Evolutionary conservation across 1,140 invertebrate genomes (phyloP).

Genomic region (Eumaeus atala): DNA sequence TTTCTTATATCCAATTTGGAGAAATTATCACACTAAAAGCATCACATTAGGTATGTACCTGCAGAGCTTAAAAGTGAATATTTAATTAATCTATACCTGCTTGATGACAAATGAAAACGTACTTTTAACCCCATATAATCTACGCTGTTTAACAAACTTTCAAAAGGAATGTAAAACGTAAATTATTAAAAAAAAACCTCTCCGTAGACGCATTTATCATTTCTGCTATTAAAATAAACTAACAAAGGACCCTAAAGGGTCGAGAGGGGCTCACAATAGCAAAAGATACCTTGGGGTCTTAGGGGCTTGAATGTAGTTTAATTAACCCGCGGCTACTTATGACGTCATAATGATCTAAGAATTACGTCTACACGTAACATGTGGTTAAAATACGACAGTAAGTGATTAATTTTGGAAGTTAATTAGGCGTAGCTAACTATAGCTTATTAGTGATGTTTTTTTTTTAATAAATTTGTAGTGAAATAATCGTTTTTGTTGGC

Average conservation of each 20-base stretch:
- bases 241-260: constrained; percentile 62
- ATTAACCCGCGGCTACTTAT: constrained; percentile 57
- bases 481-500: background rate
- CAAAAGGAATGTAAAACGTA: constrained; percentile 29
- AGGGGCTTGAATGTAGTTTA: constrained; percentile 56
- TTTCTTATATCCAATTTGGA: too few species aligned
- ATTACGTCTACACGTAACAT: constrained; percentile 28
- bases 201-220: constrained; percentile 64
- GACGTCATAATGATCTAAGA: constrained; percentile 36
- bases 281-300: constrained; percentile 63
- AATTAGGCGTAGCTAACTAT: constrained; percentile 3
- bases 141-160: too few species aligned
- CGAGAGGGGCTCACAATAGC: constrained; percentile 60
- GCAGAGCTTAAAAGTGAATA: too few species aligned
- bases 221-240: constrained; percentile 66
- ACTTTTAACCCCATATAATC: too few species aligned
- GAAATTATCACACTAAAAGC: too few species aligned
- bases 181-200: constrained; percentile 38
- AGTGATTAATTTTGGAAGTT: constrained; percentile 27
- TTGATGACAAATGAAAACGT: too few species aligned
- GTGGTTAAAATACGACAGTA: constrained; percentile 18
- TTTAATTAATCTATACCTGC: too few species aligned
- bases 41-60: too few species aligned
- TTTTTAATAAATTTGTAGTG: background rate
- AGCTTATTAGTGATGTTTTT: background rate